Evolutionary conservation across 2,888 invertebrate species (phyloP), one percentile per base, ranked within the genome.

Genomic region (Pocota personata): DNA sequence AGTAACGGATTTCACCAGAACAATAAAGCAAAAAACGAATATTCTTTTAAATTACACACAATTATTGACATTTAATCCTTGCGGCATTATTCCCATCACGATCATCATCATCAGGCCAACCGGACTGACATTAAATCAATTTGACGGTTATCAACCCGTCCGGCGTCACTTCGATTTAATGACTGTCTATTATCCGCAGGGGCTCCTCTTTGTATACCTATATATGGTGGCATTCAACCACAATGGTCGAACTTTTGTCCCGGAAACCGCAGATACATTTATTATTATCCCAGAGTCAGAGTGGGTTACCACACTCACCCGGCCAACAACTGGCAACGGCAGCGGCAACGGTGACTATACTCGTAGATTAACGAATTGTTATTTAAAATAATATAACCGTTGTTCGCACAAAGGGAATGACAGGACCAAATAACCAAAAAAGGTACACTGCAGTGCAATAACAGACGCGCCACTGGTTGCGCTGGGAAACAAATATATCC

Each of bases 91-190:
- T 79, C 75, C 35, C 75, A 79, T 75, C 79, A 75, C 69, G 84
- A 79, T 84, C 79, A 69, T 43, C 72, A 83, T 78, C 64, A 75
- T 64, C 64, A 21, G 43, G 32, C 40, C 43, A 50, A 50, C 57
- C 48, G 73, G 58, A 73, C 69, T 76, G 75, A 80, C 80, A 76
- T 84, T 80, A 80, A 84, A 84, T 84, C 84, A 84, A 84, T 84
- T 84, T 71, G 79, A 84, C 69, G 80, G 79, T 71, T 84, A 84
- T 84, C 71, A 80, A 84, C 58, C 64, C 69, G 58, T 50, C 67
- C 55, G 55, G 57, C 57, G 57, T 71, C 60, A 52, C 67, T 46
- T 82, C 60, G 71, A 76, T 77, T 80, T 86, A 82, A 86, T 86
- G 86, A 86, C 58, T 66, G 72, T 72, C 84, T 80, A 80, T 69